A percentile compares a stretch with the other conserved stretches of the same genome.
These are phyloP conservation scores for Caranx melampygus DNA, from an alignment of 2,113 vertebrate species.

Conservation along the genomic window DNA sequence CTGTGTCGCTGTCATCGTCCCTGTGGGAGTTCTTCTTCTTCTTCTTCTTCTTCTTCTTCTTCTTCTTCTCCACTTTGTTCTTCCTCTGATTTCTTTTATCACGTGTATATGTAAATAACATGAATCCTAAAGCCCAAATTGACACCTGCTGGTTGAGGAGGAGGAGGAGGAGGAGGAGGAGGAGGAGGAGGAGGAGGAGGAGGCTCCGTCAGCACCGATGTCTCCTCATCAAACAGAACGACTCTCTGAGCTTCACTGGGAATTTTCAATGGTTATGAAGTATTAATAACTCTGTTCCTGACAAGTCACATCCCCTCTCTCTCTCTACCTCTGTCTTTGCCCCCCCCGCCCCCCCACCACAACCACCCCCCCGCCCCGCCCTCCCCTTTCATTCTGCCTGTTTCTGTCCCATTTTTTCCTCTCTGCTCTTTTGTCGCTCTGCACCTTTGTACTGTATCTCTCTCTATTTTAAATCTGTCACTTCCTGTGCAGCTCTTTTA, in stretches of 20 bases:
- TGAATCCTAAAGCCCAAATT: slow-evolving; percentile 34
- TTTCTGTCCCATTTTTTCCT: slow-evolving; percentile 47
- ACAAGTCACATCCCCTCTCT: slow-evolving; percentile 57
- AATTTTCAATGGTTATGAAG: slow-evolving; percentile 79
- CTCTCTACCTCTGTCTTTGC: slow-evolving; percentile 43
- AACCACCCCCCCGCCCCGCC: slow-evolving; percentile 46
- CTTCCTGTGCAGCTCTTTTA: slow-evolving; percentile 29
- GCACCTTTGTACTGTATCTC: slow-evolving; percentile 55
- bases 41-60: background rate
- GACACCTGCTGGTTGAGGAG: slow-evolving; percentile 16
- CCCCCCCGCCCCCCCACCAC: slow-evolving; percentile 41
- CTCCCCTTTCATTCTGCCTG: slow-evolving; percentile 57
- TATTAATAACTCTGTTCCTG: slow-evolving; percentile 77
- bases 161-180: slow-evolving; percentile 31
- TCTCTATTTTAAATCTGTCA: slow-evolving; percentile 63
- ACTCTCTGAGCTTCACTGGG: slow-evolving; percentile 65
- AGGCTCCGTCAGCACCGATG: slow-evolving; percentile 15
- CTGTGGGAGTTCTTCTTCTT: slow-evolving; percentile 6
- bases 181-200: slow-evolving; percentile 10
- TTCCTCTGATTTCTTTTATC: background rate
- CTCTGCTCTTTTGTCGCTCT: slow-evolving; percentile 28
- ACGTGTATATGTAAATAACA: slow-evolving; percentile 49
- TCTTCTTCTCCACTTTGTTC: background rate
- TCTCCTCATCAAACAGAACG: slow-evolving; percentile 72
- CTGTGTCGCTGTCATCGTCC: slow-evolving; percentile 6